Conservation (phyloP, 1,140 invertebrate genomes). For the Andricus grossulariae region DNA sequence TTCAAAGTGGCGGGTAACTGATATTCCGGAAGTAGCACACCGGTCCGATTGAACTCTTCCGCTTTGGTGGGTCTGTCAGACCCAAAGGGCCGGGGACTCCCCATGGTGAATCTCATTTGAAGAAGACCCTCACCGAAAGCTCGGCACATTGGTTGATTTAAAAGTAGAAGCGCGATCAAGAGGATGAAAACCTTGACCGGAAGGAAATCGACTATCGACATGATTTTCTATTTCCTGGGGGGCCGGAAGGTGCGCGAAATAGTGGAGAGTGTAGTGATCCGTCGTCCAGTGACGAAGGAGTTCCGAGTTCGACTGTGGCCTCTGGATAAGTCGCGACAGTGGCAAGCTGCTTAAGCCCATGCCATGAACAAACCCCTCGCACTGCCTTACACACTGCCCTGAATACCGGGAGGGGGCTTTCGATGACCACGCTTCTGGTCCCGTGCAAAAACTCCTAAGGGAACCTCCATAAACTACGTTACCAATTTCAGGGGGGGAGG, state of each 20-base stretch:
- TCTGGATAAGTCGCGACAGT: constrained; percentile 43
- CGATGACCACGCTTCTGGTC: constrained; percentile 10
- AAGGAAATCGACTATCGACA: not conserved
- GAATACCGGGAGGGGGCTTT: constrained; percentile 13
- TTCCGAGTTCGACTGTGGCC: constrained; percentile 68
- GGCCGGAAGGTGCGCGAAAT: constrained; percentile 1
- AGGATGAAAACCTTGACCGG: not conserved
- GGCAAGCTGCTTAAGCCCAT: constrained; percentile 26
- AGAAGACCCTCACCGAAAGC: constrained; percentile 9
- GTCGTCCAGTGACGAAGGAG: constrained; percentile 64
- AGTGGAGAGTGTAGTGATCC: constrained; percentile 50
- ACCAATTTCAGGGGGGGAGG: too few species aligned
- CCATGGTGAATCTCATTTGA: constrained; percentile 36
- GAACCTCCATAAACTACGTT: too few species aligned
- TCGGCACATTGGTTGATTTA: constrained; percentile 9
- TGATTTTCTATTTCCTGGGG: not conserved
- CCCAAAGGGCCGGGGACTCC: constrained; percentile 62
- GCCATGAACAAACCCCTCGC: constrained; percentile 27
- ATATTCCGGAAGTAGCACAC: constrained; percentile 71
- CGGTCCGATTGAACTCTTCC: constrained; percentile 70
- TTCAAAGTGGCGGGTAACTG: constrained; percentile 69
- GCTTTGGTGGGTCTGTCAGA: constrained; percentile 63
- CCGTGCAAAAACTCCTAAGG: constrained; percentile 14
- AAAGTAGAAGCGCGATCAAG: not conserved
- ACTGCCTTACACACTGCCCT: constrained; percentile 26